Base-by-base conservation (phyloP, 2,797 vertebrate species). In the Gallinago solitaria region DNA sequence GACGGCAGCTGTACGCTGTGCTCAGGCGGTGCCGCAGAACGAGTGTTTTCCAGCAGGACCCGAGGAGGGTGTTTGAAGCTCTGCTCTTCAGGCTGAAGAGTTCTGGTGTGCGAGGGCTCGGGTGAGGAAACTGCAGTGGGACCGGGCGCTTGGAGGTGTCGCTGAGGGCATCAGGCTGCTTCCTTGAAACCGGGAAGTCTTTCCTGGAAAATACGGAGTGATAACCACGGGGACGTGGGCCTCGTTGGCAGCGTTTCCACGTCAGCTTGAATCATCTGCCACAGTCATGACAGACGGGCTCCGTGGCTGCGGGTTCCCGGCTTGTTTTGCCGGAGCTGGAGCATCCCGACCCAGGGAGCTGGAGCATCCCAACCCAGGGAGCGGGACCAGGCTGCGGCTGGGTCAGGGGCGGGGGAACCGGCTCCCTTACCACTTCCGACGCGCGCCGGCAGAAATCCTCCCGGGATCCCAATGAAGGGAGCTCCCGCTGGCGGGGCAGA, bases 1-100 rank as follows among this genome's bases (percentile, higher is more conserved):
- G 93, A 88, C 89, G 94, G 97, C 95, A 86, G 91, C 83, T 50
- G 95, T 35, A 76, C 95, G 15, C 5, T 95, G 92, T 87, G 97
- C 89, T 95, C 97, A 67, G 95, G 95, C 93, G 50, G 64, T 32
- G 61, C 78, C 86, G 51, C 21, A 69, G 95, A 94, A 95, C 48
- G 89, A 83, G 47, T 85, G 86, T 89, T 96, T 91, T 92, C 57
- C 90, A 61, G 65, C 70, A 74, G 88, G 78, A 90, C 16, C 59
- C 7, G 21, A 80, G 32, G 12, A 37, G 87, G 88, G 54, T 79
- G 92, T 95, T 93, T 95, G 96, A 91, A 97, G 94, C 93, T 86
- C 95, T 87, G 80, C 74, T 93, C 93, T 84, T 28, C 3, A 30
- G 39, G 57, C 73, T 90, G 41, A 48, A 74, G 96, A 84, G 94